These are phyloP conservation scores for Hypomecis punctinalis DNA, from an alignment of 2,888 invertebrate genomes.

Conservation along the genomic window DNA sequence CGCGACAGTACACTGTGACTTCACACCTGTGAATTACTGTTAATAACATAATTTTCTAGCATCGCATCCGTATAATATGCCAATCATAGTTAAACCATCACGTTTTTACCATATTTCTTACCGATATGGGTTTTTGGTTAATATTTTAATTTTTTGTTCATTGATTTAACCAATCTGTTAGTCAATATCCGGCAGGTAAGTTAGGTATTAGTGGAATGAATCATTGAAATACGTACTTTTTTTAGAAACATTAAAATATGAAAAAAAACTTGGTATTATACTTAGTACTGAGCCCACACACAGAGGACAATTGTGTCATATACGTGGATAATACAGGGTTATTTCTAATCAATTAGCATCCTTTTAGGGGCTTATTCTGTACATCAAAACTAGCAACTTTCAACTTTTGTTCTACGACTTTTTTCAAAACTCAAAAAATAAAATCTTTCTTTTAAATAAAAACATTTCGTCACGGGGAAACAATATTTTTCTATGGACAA, in stretches of 20 bases:
- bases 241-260: neutral
- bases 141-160: conserved; percentile 11
- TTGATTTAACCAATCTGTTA: conserved; percentile 13
- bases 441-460: too few relatives aligned
- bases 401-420: too few relatives aligned
- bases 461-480: too few relatives aligned
- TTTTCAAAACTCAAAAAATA: too few relatives aligned
- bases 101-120: conserved; percentile 32
- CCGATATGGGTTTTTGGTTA: conserved; percentile 17
- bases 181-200: conserved; percentile 19
- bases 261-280: neutral
- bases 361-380: too few relatives aligned
- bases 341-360: too few relatives aligned
- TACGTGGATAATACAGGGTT: too few relatives aligned
- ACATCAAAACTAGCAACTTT: too few relatives aligned
- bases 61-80: conserved; percentile 22
- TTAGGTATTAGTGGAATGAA: conserved; percentile 6
- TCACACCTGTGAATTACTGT: neutral
- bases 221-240: neutral
- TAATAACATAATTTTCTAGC: conserved; percentile 17
- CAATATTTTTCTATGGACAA: too few relatives aligned
- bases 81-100: conserved; percentile 27
- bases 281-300: neutral
- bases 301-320: neutral
- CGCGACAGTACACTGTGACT: conserved; percentile 1